Base-by-base conservation (phyloP, 1,140 invertebrate species). In the Eupristina koningsbergeri region DNA sequence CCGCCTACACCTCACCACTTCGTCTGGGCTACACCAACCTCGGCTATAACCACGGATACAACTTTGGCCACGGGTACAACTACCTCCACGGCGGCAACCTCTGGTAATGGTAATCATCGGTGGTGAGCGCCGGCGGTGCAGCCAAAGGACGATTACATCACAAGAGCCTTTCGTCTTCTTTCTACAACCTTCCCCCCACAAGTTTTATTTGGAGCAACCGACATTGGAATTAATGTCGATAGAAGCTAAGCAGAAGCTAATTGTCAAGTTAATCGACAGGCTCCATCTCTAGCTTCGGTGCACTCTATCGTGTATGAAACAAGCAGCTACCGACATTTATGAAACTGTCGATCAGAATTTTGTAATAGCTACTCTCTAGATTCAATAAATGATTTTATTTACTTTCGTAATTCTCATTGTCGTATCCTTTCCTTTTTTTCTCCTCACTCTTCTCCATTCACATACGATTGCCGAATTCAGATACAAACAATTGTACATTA, bases 1-100 rank as follows among this genome's bases (percentile, higher is more conserved):
- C 87, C 31, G 1, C 74, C 31, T 64, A 79, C 31, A 61, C 69
- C 1, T 8, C 77, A 26, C 39, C 58, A 5, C 34, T 61, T 11
- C 71, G 69, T 17, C 13, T 47, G 11, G 82, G 82, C 36, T 78
- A 83, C 39, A 86, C 26, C 63, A 85, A 87, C 53, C 34, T 73
- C 19, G 47, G 75, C 81, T n/a, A 84, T 84, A 0, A 6, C 78
- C 29, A 77, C 81, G 41, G 26, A 34, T 50, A 83, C 53, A 67
- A 86, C 69, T 15, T 86, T 19, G 81, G 81, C 0, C 63, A 83
- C n/a, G 81, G 81, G 0, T 31, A 50, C 47, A 76, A 71, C 26
- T 36, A 71, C 47, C 17, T n/a, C 61, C n/a, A 36, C 61, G 47
- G 31, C 3, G 34, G 53, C 26, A 41, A 71, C 22, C 8, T 41